Percentiles rank a stretch among this genome's conserved stretches.
phyloP scores from a whole-genome alignment of 2,888 invertebrate species.

The Linnaemya tessellans region DNA sequence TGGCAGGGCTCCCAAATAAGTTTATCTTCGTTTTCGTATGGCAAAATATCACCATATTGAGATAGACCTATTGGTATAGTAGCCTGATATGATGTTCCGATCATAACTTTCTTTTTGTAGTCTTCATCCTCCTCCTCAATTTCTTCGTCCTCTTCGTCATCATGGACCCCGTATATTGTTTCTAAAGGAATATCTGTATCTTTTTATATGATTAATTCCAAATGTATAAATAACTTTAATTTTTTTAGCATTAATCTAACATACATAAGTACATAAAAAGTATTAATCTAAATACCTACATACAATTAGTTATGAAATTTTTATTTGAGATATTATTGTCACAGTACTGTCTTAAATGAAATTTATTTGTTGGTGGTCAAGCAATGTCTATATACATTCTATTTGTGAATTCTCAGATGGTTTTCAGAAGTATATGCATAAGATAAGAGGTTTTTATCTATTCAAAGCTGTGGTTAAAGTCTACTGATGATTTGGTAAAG shows the following conservation, averaged over 20 bases:
- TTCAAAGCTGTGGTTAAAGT: no score
- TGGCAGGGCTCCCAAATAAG: slow-evolving; percentile 95
- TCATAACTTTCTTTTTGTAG: slow-evolving; percentile 90
- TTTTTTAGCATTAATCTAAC: not conserved
- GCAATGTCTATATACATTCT: no score
- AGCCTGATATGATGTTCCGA: slow-evolving; percentile 97
- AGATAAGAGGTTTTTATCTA: no score
- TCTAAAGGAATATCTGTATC: slow-evolving; percentile 72
- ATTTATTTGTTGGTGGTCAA: no score
- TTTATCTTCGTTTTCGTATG: slow-evolving; percentile 97
- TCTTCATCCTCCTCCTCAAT: slow-evolving; percentile 78
- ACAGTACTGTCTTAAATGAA: no score
- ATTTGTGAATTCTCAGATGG: no score
- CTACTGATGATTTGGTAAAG: no score
- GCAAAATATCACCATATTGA: slow-evolving; percentile 96
- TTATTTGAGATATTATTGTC: no score
- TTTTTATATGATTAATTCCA: slow-evolving; percentile 4
- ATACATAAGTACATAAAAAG: not conserved
- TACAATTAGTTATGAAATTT: no score
- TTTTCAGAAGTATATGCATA: no score
- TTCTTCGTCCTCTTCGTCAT: slow-evolving; percentile 75
- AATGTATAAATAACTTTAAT: not conserved
- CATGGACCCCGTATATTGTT: slow-evolving; percentile 88
- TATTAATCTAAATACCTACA: no score
- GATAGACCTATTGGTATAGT: slow-evolving; percentile 95